These are phyloP conservation scores for Hemithea aestivaria DNA, from an alignment of 2,888 invertebrate genomes.

Conservation along the genomic window DNA sequence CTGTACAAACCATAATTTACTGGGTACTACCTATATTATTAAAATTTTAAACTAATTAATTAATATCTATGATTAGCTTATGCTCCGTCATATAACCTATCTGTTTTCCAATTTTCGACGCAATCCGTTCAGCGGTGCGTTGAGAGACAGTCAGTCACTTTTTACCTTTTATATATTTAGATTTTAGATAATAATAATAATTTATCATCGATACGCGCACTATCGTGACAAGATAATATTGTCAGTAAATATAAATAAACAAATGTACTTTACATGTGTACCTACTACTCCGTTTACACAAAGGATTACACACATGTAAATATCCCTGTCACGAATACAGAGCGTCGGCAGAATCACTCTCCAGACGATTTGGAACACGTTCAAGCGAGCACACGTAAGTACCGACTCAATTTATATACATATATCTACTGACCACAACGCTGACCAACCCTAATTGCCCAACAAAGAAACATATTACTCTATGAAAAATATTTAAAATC, in stretches of 20 bases:
- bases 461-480: conserved; percentile 7
- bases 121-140: no score
- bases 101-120: no score
- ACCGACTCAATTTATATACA: conserved; percentile 11
- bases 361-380: conserved; percentile 39
- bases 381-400: conserved; percentile 38
- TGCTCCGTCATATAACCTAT: no score
- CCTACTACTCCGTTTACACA: conserved; percentile 7
- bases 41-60: no score
- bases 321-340: conserved; percentile 42
- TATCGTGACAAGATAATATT: conserved; percentile 4
- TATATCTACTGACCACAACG: conserved; percentile 9
- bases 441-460: conserved; percentile 14
- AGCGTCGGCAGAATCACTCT: conserved; percentile 25
- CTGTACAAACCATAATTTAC: no score
- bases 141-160: no score
- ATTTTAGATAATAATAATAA: no score
- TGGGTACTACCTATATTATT: no score
- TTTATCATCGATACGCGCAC: not conserved
- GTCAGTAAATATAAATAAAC: conserved; percentile 7
- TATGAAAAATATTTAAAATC: no score
- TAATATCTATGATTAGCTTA: no score
- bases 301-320: conserved; percentile 35
- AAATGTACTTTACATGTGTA: conserved; percentile 4
- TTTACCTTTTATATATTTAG: no score